phyloP scores from a whole-genome alignment of 2,797 vertebrate genomes.

The Furcifer pardalis region DNA sequence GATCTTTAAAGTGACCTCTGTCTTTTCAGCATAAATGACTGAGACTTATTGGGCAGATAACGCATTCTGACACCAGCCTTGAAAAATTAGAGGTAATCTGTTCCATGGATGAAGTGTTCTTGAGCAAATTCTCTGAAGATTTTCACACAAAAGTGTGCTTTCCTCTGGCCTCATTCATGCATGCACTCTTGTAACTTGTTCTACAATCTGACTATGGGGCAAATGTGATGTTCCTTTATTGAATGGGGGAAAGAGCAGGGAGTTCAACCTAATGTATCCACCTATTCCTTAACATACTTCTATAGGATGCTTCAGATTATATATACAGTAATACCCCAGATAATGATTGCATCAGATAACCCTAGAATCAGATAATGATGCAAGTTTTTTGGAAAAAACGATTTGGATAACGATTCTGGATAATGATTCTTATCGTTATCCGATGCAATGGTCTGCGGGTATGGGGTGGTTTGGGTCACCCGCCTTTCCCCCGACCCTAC shows the following conservation, averaged over 20 bases:
- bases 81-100: conserved; percentile 54
- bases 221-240: conserved; percentile 31
- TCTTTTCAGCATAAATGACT: conserved; percentile 46
- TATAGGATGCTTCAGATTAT: not conserved
- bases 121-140: conserved; percentile 48
- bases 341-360: no score
- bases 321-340: no score
- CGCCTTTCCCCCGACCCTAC: no score
- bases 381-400: no score
- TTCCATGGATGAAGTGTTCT: conserved; percentile 55
- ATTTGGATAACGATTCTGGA: no score
- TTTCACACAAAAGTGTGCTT: conserved; percentile 29
- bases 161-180: conserved; percentile 24
- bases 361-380: no score
- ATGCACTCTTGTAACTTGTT: conserved; percentile 40
- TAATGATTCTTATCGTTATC: no score
- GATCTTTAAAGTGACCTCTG: conserved; percentile 48
- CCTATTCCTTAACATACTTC: not conserved
- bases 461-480: no score
- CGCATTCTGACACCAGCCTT: conserved; percentile 46
- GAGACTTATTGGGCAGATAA: conserved; percentile 65
- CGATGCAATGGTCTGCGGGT: no score
- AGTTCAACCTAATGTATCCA: conserved; percentile 8
- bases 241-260: conserved; percentile 7
- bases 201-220: conserved; percentile 15